Evolutionary conservation across 2,888 invertebrate genomes (phyloP).

Genomic region (Endotricha flammealis): DNA sequence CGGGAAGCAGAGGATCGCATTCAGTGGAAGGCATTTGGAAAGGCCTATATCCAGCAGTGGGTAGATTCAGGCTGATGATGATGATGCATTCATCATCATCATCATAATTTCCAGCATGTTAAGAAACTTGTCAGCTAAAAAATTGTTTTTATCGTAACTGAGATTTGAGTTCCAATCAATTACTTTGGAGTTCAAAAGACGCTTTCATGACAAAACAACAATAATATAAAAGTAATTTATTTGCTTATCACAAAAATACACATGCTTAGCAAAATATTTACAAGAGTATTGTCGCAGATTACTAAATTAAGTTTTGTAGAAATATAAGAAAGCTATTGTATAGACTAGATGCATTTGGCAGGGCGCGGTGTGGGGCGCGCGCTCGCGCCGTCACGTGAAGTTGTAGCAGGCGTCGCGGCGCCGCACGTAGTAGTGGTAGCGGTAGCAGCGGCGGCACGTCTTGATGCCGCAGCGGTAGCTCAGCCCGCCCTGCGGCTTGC

Average conservation of each 20-base stretch:
- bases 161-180: too few relatives aligned
- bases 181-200: too few relatives aligned
- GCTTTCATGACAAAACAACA: too few relatives aligned
- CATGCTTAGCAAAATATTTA: constrained; percentile 51
- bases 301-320: constrained; percentile 18
- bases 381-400: constrained; percentile 55
- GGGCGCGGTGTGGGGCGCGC: constrained; percentile 12
- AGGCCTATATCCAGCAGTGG: too few relatives aligned
- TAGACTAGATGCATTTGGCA: constrained; percentile 29
- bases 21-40: too few relatives aligned
- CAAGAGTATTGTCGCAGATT: constrained; percentile 39
- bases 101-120: too few relatives aligned
- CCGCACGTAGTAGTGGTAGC: constrained; percentile 90
- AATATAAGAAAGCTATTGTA: constrained; percentile 23
- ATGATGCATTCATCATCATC: too few relatives aligned
- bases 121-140: too few relatives aligned
- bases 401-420: constrained; percentile 81
- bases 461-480: constrained; percentile 96
- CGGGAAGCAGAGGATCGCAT: too few relatives aligned
- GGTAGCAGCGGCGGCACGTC: constrained; percentile 93
- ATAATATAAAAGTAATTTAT: constrained; percentile 10
- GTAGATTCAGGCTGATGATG: too few relatives aligned
- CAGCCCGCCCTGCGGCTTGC: constrained; percentile 81
- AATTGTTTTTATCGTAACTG: too few relatives aligned
- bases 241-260: constrained; percentile 18